These are phyloP conservation scores for Diadumene lineata DNA, from an alignment of 92 coral and sea anemone species.

Conservation along the genomic window DNA sequence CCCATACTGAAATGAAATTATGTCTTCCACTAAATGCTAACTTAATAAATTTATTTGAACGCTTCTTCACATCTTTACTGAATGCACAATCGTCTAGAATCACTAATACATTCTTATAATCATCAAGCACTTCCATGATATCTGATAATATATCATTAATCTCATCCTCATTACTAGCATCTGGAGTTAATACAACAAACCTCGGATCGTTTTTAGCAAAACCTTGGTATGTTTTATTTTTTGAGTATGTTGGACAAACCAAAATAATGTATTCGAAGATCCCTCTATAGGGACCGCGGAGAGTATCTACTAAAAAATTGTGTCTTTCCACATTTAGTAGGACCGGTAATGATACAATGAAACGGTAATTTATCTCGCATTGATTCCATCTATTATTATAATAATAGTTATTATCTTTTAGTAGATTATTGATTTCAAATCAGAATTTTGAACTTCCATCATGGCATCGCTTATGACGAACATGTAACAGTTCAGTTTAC, in stretches of 20 bases:
- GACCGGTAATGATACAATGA: too few relatives aligned
- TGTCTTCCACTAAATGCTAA: conserved; percentile 26
- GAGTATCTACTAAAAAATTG: conserved; percentile 25
- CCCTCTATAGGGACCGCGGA: conserved; percentile 16
- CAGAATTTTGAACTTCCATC: conserved; percentile 36
- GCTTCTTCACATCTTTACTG: conserved; percentile 18
- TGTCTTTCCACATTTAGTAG: conserved; percentile 30
- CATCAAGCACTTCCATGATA: conserved; percentile 7
- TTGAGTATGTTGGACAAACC: too few relatives aligned
- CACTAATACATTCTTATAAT: conserved; percentile 12
- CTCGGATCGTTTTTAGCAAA: conserved; percentile 23
- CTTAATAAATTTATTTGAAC: conserved; percentile 4
- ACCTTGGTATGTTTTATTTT: conserved; percentile 35
- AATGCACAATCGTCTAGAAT: conserved; percentile 36
- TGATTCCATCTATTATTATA: conserved; percentile 19
- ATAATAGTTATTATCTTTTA: not conserved
- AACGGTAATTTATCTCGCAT: conserved; percentile 27
- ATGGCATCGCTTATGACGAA: conserved; percentile 22
- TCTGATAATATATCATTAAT: conserved; percentile 18
- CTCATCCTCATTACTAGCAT: conserved; percentile 15
- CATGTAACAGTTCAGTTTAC: conserved; percentile 23
- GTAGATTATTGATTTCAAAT: conserved; percentile 18
- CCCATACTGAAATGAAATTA: conserved; percentile 10
- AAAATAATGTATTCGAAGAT: too few relatives aligned
- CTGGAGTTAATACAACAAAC: conserved; percentile 22